Base-by-base conservation (phyloP, 2,888 invertebrate genomes). In the Petrolisthes cinctipes region DNA sequence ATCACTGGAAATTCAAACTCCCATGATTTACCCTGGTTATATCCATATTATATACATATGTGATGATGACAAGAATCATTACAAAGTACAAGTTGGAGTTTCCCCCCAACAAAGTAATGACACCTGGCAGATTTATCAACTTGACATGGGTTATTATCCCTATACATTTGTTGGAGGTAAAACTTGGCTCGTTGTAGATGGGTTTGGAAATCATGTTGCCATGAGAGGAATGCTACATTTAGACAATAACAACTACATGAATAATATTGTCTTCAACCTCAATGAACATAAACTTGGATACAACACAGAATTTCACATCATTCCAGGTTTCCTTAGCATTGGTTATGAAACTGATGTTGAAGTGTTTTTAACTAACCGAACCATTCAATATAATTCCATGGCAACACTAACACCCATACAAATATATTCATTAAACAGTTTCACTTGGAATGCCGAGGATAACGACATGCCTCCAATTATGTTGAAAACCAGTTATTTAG, bases 401-500 rank as follows among this genome's bases (percentile, higher is more conserved):
- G 76, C 83, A 17, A 75, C 80, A 75, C 51, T n/a, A 7, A 51
- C 80, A 0, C 20, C 20, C 1, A 75, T 11, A 9, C 23, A 75
- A 5, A 17, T 84, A 4, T 61, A 83, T 11, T 51, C 84, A 4
- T 11, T 37, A 4, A 83, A 79, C 5, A 84, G 66, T 53, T 88
- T 88, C 66, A 88, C 87, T 51, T 88, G 87, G 87, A 88, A 88
- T 57, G 81, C 84, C 66, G 9, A 71, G 57, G 84, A 81, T 61
- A 9, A 37, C 9, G 56, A 71, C 2, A 84, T 84, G 73, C 84
- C 81, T 3, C 84, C 53, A 88, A 56, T 56, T 84, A 88, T 83
- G 61, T 75, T 54, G 87, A 88, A n/a, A n/a, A n/a, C n/a, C n/a
- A n/a, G n/a, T n/a, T n/a, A n/a, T n/a, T n/a, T n/a, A n/a, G n/a